Conservation (phyloP, 2,797 vertebrate genomes). For the Amblyraja radiata region DNA sequence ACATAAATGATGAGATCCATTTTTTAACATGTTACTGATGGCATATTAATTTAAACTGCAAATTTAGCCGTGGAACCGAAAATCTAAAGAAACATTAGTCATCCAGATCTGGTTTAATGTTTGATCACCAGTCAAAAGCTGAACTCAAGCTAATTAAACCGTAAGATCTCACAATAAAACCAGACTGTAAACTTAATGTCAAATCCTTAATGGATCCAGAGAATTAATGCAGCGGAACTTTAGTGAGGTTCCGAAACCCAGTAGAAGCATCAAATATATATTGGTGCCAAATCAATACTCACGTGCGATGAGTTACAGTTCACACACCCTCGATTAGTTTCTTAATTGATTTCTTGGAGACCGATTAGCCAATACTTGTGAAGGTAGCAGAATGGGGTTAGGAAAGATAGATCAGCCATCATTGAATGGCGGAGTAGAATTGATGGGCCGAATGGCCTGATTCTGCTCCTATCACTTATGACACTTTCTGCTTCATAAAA, state of each 20-base stretch:
- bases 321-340: too few relatives aligned
- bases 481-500: too few relatives aligned
- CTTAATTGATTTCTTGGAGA: too few relatives aligned
- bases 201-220: neutral
- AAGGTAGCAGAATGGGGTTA: too few relatives aligned
- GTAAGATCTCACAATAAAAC: neutral
- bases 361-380: too few relatives aligned
- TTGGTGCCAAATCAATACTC: neutral
- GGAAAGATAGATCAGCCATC: too few relatives aligned
- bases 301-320: neutral
- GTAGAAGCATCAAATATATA: slow-evolving; percentile 18
- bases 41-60: slow-evolving; percentile 29
- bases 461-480: too few relatives aligned
- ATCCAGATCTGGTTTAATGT: slow-evolving; percentile 16
- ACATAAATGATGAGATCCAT: slow-evolving; percentile 13
- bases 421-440: too few relatives aligned
- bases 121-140: neutral
- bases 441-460: too few relatives aligned
- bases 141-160: slow-evolving; percentile 23
- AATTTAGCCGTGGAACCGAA: neutral
- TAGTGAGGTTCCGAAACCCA: neutral
- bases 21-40: slow-evolving; percentile 20
- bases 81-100: slow-evolving; percentile 6
- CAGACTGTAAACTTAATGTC: slow-evolving; percentile 31
- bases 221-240: slow-evolving; percentile 25